Conservation (phyloP, 2,113 vertebrate species). For the Puffinus mauretanicus region DNA sequence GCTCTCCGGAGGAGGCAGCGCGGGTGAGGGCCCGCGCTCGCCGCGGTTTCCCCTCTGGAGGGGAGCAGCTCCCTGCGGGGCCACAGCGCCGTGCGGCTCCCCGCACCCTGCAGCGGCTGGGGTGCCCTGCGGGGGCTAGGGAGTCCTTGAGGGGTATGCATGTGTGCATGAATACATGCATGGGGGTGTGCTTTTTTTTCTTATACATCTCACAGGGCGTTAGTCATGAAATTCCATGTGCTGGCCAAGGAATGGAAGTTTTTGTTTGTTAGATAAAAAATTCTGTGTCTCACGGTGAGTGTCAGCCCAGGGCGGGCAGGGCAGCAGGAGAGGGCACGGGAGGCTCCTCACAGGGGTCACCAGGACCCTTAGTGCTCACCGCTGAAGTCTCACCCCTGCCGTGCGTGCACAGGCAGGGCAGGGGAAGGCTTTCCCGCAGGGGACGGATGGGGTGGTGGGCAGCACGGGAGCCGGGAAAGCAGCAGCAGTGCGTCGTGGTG, state of each 20-base stretch:
- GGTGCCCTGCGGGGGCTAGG: background rate
- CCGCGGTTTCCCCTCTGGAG: background rate
- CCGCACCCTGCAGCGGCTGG: too few relatives aligned
- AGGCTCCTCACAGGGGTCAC: too few relatives aligned
- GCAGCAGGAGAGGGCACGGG: too few relatives aligned
- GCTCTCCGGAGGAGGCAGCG: background rate
- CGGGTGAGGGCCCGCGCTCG: background rate
- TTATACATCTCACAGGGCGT: too few relatives aligned
- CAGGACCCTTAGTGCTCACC: background rate
- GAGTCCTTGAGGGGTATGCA: too few relatives aligned
- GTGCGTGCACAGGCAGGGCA: too few relatives aligned
- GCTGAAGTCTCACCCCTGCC: rapidly evolving
- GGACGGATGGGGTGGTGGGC: rapidly evolving
- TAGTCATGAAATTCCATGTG: background rate
- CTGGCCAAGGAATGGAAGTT: background rate
- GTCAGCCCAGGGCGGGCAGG: background rate
- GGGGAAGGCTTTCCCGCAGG: background rate
- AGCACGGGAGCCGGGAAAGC: background rate
- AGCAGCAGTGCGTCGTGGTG: background rate
- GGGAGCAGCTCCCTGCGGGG: background rate
- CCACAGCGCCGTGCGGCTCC: too few relatives aligned
- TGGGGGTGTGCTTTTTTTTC: background rate
- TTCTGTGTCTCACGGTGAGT: rapidly evolving
- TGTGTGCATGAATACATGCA: too few relatives aligned
- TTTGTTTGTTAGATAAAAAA: background rate